Evolutionary conservation across 2,797 vertebrate species (phyloP).

Genomic region (Spinus olivaceus): DNA sequence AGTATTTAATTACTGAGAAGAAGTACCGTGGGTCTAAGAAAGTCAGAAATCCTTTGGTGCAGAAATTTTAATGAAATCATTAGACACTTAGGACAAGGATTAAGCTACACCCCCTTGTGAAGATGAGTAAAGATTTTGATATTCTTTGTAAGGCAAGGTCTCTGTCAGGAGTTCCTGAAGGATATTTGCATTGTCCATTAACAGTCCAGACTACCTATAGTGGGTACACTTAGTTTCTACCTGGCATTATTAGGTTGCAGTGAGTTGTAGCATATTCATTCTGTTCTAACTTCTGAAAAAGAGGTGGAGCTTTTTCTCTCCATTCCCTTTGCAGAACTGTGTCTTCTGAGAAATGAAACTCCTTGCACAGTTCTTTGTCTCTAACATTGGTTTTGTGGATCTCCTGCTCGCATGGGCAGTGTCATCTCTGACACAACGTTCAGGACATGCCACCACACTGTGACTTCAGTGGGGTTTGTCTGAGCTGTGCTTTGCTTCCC

Average conservation of each 20-base stretch:
- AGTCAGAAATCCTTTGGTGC: neutral
- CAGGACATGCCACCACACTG: rapidly evolving
- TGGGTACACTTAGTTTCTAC: neutral
- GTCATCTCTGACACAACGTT: rapidly evolving
- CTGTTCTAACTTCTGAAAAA: neutral
- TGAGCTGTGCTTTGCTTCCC: neutral
- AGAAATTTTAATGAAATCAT: neutral
- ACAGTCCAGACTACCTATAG: neutral
- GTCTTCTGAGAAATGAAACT: neutral
- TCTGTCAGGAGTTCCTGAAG: neutral
- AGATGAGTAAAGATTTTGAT: neutral
- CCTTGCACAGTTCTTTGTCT: neutral
- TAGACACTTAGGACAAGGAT: neutral
- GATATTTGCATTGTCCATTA: neutral
- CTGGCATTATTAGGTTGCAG: neutral
- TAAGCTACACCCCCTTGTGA: neutral
- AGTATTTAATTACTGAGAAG: neutral
- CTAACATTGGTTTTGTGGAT: neutral
- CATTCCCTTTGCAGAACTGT: neutral
- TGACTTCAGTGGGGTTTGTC: neutral
- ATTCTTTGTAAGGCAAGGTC: neutral
- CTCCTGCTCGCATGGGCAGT: neutral
- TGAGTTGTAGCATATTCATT: neutral
- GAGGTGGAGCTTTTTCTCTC: neutral
- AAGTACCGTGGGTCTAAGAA: neutral